A percentile compares a stretch with the other conserved stretches of the same genome.
Evolutionary conservation across 2,113 vertebrate species (phyloP).

Genomic region (Lucifuga dentata): DNA sequence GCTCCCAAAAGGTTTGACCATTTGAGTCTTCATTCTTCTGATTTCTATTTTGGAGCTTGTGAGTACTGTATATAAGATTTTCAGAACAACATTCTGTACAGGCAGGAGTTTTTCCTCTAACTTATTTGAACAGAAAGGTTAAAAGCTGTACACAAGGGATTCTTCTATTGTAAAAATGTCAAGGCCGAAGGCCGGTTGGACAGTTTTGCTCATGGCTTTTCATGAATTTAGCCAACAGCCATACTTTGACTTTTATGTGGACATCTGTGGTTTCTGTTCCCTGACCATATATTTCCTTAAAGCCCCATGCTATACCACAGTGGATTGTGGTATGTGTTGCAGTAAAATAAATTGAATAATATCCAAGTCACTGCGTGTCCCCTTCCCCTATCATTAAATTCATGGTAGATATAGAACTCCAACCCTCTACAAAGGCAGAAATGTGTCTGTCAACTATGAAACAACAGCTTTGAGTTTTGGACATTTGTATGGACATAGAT

Average conservation of each 20-base stretch:
- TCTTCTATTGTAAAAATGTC: constrained; percentile 10
- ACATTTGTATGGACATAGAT: constrained; percentile 19
- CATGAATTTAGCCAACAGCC: constrained; percentile 16
- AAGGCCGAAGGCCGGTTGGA: constrained; percentile 7
- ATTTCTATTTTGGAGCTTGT: too few species aligned
- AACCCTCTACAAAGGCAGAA: constrained; percentile 5
- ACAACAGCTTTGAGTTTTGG: constrained; percentile 4
- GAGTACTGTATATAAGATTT: not conserved
- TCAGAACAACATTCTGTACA: not conserved
- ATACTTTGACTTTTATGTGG: constrained; percentile 31
- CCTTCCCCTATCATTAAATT: constrained; percentile 3
- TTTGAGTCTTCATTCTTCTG: not conserved
- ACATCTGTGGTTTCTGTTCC: constrained; percentile 20
- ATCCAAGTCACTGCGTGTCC: constrained; percentile 9
- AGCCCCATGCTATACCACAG: constrained; percentile 5
- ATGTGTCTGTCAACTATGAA: constrained; percentile 32
- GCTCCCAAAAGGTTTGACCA: constrained; percentile 6
- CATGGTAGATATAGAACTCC: constrained; percentile 13
- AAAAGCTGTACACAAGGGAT: constrained; percentile 6
- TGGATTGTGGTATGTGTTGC: not conserved
- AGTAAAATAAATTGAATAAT: constrained; percentile 2
- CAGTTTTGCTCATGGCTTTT: constrained; percentile 22
- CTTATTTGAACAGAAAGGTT: not conserved
- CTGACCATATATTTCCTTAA: constrained; percentile 1
- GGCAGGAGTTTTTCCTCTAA: not conserved